Conservation (phyloP, 2,797 vertebrate genomes). For the Tadarida brasiliensis region DNA sequence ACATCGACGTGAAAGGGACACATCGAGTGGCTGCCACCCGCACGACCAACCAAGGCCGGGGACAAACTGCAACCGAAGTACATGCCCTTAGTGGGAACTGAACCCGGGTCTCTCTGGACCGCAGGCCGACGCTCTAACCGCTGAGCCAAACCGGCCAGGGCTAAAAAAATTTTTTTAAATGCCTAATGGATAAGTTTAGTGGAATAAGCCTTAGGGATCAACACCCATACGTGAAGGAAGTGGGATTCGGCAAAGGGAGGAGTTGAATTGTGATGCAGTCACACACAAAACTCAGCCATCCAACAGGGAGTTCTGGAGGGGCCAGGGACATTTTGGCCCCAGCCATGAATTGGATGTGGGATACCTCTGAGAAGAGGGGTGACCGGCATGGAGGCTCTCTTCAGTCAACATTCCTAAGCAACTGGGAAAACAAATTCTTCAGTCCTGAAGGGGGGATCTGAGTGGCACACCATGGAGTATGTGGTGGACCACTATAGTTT, state of each 20-base stretch:
- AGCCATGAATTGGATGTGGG: neutral
- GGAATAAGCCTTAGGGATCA: conserved; percentile 32
- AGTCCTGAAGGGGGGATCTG: neutral
- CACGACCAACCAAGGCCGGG: too few species aligned
- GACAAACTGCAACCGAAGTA: too few species aligned
- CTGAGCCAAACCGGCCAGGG: too few species aligned
- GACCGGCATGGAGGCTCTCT: neutral
- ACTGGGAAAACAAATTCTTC: neutral
- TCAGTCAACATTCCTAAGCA: neutral
- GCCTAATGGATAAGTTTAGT: conserved; percentile 33
- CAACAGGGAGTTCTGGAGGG: neutral
- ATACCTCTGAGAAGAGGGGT: neutral
- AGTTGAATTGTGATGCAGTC: neutral
- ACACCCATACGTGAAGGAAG: neutral
- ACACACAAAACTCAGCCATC: neutral
- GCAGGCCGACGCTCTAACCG: too few species aligned
- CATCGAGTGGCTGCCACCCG: too few species aligned
- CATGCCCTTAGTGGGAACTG: too few species aligned
- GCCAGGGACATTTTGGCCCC: neutral
- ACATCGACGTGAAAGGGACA: too few species aligned
- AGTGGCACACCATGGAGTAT: too few species aligned
- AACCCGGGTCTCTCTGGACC: too few species aligned
- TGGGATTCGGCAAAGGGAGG: neutral
- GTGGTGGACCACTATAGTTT: neutral
- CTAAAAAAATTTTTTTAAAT: conserved; percentile 4